These are phyloP conservation scores for Hoplostethus mediterraneus DNA, from an alignment of 2,797 vertebrate genomes.

Conservation along the genomic window DNA sequence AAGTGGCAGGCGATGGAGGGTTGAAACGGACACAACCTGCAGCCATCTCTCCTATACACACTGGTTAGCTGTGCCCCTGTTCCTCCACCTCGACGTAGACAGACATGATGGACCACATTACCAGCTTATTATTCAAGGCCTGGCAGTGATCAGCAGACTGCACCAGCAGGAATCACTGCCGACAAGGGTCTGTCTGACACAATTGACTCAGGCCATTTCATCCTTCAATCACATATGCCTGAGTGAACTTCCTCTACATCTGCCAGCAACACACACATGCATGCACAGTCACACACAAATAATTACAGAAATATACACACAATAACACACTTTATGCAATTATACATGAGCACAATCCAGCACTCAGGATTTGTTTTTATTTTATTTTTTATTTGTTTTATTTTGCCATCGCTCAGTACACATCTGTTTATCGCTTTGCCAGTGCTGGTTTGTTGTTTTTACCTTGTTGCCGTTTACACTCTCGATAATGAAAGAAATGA, in stretches of 20 bases:
- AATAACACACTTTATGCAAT: neutral
- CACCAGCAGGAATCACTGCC: conserved; percentile 65
- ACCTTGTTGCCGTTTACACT: conserved; percentile 89
- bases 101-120: conserved; percentile 60
- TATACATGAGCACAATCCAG: neutral
- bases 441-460: conserved; percentile 59
- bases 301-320: conserved; percentile 26
- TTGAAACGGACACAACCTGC: conserved; percentile 41
- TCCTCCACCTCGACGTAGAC: conserved; percentile 48
- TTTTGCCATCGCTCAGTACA: conserved; percentile 17
- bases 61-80: conserved; percentile 45
- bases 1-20: conserved; percentile 17
- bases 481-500: conserved; percentile 85
- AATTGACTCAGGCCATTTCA: conserved; percentile 73
- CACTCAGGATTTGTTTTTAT: conserved; percentile 10
- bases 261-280: conserved; percentile 12
- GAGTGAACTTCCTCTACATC: conserved; percentile 53
- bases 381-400: neutral
- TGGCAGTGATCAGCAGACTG: conserved; percentile 66
- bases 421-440: conserved; percentile 32
- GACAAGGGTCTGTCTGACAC: conserved; percentile 74
- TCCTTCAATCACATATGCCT: conserved; percentile 62
- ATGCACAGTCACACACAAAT: neutral
- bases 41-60: conserved; percentile 37
- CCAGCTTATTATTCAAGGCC: conserved; percentile 65